These are phyloP conservation scores for Dermolepida albohirtum DNA, from an alignment of 2,888 invertebrate species.

Conservation along the genomic window DNA sequence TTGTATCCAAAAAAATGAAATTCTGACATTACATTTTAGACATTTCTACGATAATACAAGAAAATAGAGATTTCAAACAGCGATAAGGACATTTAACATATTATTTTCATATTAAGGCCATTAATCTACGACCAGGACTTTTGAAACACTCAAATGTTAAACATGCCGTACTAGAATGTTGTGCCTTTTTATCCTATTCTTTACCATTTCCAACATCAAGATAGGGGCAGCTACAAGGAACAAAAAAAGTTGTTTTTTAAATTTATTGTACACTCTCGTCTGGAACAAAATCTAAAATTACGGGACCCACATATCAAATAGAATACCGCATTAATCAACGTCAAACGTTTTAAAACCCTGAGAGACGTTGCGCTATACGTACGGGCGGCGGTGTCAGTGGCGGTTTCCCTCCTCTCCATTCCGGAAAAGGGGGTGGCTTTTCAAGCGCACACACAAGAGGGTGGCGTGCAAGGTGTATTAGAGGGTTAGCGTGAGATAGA, in stretches of 20 bases:
- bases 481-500: constrained; percentile 25
- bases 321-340: constrained; percentile 49
- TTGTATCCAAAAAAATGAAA: constrained; percentile 1
- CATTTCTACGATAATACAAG: constrained; percentile 16
- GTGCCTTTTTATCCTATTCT: constrained; percentile 16
- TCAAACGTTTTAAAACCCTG: constrained; percentile 39
- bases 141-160: constrained; percentile 20
- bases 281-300: constrained; percentile 48
- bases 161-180: constrained; percentile 24
- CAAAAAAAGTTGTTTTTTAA: constrained; percentile 36
- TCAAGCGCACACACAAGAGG: constrained; percentile 23
- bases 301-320: constrained; percentile 48
- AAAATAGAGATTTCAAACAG: constrained; percentile 12
- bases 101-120: constrained; percentile 37
- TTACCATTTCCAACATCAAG: constrained; percentile 28
- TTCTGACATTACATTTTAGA: constrained; percentile 8
- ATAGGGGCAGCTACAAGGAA: constrained; percentile 33
- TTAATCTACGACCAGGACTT: constrained; percentile 28
- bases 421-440: constrained; percentile 33
- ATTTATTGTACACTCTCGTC: constrained; percentile 40
- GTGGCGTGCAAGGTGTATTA: constrained; percentile 27
- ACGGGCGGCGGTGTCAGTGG: constrained; percentile 20
- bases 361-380: constrained; percentile 4
- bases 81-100: constrained; percentile 36
- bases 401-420: constrained; percentile 23